Evolutionary conservation across 2,888 invertebrate species (phyloP), one percentile per base, ranked within the genome.

Genomic region (Rotaria magnacalcarata): DNA sequence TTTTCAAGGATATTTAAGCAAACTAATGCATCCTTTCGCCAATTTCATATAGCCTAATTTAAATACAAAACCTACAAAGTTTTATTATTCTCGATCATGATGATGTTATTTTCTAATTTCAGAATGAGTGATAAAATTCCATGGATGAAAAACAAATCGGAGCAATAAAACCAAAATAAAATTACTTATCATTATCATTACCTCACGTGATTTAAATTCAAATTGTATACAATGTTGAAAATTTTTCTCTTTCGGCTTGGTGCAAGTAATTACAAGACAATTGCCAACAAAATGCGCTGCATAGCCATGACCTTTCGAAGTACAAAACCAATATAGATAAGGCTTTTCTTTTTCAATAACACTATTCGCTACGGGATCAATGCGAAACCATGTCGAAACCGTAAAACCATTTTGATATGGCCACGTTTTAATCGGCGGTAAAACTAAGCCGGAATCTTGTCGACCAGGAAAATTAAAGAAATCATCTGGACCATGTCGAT

Each of bases 141-240:
- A 52, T 52, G 16, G 52, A 52, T 0, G 11, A 52, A 52, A 52
- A 52, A 16, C 16, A 52, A 52, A 52, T 52, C 52, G 5, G 52
- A 54, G 54, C 21, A 54, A 54, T 54, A 4, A 19, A 54, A 54
- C 21, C 54, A 54, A 54, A 54, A 0, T 11, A 1, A 67, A 27
- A 67, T 16, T 34, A 6, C 8, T 56, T 5, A 14, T 8, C 34
- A 34, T 34, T 34, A 7, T 21, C 2, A 19, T 43, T 47, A 80
- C 80, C 24, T 95, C 96, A 92, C 98, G 94, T 74, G 99, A 97
- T 91, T 96, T 96, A 92, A 99, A 98, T 93, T 99, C 98, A 92
- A 97, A 97, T 93, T 98, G 97, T 91, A 99, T 96, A 93, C 98
- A 99, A 92, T 98, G 97, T 92, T 98, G 98, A 93, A 97, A 97